phyloP scores from a whole-genome alignment of 2,797 vertebrate species.

The Tokudaia muenninki region DNA sequence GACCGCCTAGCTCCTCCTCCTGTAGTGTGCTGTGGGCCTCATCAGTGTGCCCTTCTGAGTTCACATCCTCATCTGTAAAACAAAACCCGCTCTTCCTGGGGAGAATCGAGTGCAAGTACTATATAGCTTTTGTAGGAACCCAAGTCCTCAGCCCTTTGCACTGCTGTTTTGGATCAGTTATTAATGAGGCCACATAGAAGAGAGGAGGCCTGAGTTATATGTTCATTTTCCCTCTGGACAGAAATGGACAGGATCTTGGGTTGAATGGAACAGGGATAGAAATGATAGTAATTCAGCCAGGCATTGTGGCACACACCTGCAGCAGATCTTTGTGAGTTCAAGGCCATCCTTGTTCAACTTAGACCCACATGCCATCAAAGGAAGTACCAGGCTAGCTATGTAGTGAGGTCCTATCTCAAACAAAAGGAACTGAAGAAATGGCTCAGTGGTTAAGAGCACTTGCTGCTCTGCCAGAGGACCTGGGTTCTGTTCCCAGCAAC shows the following conservation, averaged over 20 bases:
- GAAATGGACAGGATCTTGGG: neutral
- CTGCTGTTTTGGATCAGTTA: neutral
- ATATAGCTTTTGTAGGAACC: neutral
- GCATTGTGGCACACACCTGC: neutral
- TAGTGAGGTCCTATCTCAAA: neutral
- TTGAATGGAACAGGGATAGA: neutral
- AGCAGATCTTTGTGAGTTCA: neutral
- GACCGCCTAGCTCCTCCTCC: neutral
- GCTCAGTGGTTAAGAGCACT: neutral
- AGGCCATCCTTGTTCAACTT: neutral
- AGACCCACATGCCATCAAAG: neutral
- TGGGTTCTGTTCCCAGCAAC: neutral
- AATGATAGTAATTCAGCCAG: neutral
- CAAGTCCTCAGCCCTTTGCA: neutral
- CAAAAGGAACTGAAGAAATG: neutral
- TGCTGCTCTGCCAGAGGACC: neutral
- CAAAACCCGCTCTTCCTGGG: neutral
- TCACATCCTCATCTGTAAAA: slow-evolving; percentile 35
- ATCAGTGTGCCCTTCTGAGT: neutral
- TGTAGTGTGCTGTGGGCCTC: neutral
- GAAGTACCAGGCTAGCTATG: neutral
- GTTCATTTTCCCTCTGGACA: neutral
- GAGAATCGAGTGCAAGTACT: neutral
- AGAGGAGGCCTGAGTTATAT: neutral
- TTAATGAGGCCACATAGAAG: slow-evolving; percentile 1